phyloP scores from a whole-genome alignment of 2,797 vertebrate genomes.

The Diceros bicornis region DNA sequence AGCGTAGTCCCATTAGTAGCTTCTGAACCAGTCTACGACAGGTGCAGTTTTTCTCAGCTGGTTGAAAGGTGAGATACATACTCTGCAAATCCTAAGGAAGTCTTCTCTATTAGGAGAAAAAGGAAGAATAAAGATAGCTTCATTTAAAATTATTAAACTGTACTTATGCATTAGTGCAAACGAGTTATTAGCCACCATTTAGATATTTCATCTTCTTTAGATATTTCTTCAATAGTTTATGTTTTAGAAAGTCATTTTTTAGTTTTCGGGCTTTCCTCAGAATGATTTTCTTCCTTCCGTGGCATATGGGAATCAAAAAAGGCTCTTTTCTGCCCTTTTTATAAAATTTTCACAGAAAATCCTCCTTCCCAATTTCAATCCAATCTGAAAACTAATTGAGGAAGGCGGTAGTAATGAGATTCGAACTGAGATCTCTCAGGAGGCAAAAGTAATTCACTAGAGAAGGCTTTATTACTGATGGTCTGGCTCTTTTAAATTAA shows the following conservation, averaged over 20 bases:
- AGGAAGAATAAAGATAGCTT: not conserved
- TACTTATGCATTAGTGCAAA: not conserved
- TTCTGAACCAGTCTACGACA: not conserved
- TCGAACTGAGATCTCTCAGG: not conserved
- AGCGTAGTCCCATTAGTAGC: not conserved
- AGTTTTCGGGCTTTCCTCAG: not conserved
- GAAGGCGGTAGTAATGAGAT: not conserved
- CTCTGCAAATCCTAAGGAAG: not conserved
- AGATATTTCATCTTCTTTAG: not conserved
- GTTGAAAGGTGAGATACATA: not conserved
- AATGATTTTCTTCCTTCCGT: not conserved
- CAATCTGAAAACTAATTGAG: constrained; percentile 10
- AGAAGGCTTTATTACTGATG: not conserved
- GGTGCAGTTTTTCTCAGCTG: not conserved
- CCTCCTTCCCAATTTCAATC: constrained; percentile 1
- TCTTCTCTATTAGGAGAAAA: not conserved
- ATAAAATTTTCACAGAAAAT: not conserved
- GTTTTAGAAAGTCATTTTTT: constrained; percentile 23
- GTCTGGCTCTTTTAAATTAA: not conserved
- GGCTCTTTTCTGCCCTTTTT: not conserved
- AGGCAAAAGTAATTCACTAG: not conserved
- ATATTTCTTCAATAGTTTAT: not conserved
- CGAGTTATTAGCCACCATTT: not conserved
- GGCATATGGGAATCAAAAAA: not conserved
- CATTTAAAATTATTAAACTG: not conserved